Conservation (phyloP, 1,140 invertebrate species). For the Caenorhabditis elegans region DNA sequence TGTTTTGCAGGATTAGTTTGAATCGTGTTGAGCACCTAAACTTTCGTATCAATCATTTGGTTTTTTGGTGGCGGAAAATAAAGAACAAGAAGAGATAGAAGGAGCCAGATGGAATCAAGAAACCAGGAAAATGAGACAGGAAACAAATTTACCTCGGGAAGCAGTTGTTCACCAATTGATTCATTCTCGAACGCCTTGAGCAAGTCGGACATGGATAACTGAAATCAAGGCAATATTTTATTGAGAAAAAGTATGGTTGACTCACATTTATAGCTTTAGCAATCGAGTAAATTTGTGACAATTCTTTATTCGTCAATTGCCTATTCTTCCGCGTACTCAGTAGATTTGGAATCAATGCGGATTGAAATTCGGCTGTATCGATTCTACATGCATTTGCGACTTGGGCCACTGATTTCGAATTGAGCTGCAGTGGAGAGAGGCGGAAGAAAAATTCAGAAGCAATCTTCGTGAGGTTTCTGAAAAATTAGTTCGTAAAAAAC, state of each 20-base stretch:
- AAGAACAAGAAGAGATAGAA: neutral
- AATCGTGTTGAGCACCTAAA: slow-evolving; percentile 4
- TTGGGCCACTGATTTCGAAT: neutral
- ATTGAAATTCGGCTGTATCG: slow-evolving; percentile 16
- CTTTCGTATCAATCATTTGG: neutral
- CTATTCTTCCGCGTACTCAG: neutral
- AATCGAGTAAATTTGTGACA: neutral
- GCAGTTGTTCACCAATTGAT: slow-evolving; percentile 24
- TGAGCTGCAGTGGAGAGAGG: neutral
- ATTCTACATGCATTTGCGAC: slow-evolving; percentile 10
- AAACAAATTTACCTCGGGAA: neutral
- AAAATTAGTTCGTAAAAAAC: neutral
- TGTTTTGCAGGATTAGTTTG: neutral
- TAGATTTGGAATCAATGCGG: slow-evolving; percentile 1
- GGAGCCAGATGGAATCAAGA: neutral
- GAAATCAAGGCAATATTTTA: neutral
- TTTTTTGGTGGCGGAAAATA: neutral
- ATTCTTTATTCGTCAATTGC: neutral
- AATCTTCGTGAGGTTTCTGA: slow-evolving; percentile 3
- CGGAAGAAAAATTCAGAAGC: slow-evolving; percentile 18
- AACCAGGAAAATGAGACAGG: neutral
- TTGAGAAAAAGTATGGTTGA: neutral
- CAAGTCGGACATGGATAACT: slow-evolving; percentile 2
- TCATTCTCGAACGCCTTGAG: slow-evolving; percentile 22
- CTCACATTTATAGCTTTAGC: neutral